Evolutionary conservation across 2,888 invertebrate genomes (phyloP), one percentile per base, ranked within the genome.

Genomic region (Lacanobia oleracea): DNA sequence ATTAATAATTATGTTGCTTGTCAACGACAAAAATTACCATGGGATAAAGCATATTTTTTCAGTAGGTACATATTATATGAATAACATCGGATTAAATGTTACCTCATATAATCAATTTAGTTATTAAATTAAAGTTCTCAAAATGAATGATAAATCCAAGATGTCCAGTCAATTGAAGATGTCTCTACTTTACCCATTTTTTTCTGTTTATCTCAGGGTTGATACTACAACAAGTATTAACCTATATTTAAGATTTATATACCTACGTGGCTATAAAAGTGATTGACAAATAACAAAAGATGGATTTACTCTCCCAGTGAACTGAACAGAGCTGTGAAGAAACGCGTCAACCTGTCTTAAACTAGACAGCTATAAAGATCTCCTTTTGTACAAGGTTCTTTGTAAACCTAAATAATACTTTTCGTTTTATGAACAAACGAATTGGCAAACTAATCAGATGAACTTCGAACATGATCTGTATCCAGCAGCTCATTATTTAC

Each of bases 401-500:
- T 48, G 48, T 8, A 18, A 1, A 18, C 18, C 43, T 48, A 48
- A 59, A 62, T 12, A 45, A 37, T 45, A 50, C 21, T 72, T 79
- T 66, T 50, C 56, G 12, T 57, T 64, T 53, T n/a, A 53, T 37
- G 64, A 57, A 45, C 54, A 8, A 54, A 69, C 33, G 33, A 67
- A 65, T 70, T 50, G 40, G 1, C 21, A 9, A 43, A 61, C n/a
- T 63, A 68, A 67, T 77, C 40, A 69, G 12, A 59, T 48, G 45
- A 66, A 63, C 48, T 77, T 63, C 43, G 50, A 64, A 53, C 45
- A 57, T 53, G 18, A 63, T 61, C 48, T 60, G 27, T 59, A 48
- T 67, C 43, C 67, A 75, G 65, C 73, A 54, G 69, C 65, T 71
- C 61, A 54, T 66, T 67, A 82, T 82, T 80, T 77, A 74, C 54